These are phyloP conservation scores for Cerastis leucographa DNA, from an alignment of 2,888 invertebrate genomes.

Conservation along the genomic window DNA sequence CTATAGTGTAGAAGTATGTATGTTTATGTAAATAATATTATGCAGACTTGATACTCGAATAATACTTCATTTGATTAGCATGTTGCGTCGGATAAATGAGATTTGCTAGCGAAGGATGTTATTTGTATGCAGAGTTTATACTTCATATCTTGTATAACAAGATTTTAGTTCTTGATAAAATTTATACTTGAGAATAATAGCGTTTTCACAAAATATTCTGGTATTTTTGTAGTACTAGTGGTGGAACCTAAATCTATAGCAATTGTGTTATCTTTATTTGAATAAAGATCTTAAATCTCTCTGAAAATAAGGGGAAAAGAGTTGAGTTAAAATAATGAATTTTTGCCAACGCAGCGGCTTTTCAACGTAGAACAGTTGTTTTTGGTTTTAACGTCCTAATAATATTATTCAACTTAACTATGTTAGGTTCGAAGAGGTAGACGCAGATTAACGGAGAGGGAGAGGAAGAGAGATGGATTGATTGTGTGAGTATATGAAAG, in stretches of 20 bases:
- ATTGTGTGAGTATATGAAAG: no score
- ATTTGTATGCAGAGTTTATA: conserved; percentile 23
- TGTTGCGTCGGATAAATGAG: conserved; percentile 19
- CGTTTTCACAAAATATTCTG: not conserved
- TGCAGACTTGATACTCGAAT: conserved; percentile 13
- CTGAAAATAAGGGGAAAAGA: not conserved
- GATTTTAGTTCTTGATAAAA: conserved; percentile 20
- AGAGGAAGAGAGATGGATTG: no score
- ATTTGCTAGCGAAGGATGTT: conserved; percentile 24
- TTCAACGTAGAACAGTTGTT: not conserved
- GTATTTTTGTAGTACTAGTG: not conserved
- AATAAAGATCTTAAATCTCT: not conserved
- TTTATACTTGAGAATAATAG: conserved; percentile 10
- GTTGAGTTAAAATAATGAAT: not conserved
- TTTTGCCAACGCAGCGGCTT: not conserved
- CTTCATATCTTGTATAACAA: conserved; percentile 17
- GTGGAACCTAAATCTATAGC: not conserved
- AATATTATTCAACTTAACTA: not conserved
- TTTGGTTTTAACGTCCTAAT: not conserved
- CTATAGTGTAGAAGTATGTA: not conserved
- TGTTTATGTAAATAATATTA: not conserved
- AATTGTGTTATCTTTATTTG: not conserved
- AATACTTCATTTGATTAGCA: conserved; percentile 10
- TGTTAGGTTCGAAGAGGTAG: not conserved
- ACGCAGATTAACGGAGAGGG: no score